Conservation (phyloP, 2,797 vertebrate genomes). For the Bucorvus abyssinicus region DNA sequence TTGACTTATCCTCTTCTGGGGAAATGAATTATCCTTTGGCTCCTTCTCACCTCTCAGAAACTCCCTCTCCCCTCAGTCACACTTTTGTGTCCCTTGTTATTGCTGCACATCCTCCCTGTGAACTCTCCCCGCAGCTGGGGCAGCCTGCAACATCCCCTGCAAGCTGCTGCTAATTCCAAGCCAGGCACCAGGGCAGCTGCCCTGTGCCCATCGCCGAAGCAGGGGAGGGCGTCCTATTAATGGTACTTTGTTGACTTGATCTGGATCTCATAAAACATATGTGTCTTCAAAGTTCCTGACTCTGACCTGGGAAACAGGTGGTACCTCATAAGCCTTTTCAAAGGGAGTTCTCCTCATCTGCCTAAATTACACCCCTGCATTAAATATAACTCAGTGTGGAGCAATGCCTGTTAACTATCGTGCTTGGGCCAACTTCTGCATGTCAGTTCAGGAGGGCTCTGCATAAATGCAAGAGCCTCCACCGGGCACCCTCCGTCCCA, state of each 20-base stretch:
- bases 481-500: not conserved
- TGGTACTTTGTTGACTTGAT: not conserved
- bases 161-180: not conserved
- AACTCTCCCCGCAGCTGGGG: not conserved
- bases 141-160: not conserved
- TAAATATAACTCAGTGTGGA: not conserved
- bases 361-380: not conserved
- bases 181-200: not conserved
- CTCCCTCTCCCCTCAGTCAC: not conserved
- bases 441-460: not conserved
- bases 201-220: not conserved
- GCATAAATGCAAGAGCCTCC: not conserved
- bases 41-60: not conserved
- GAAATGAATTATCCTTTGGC: not conserved
- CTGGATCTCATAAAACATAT: not conserved
- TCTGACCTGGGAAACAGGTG: constrained; percentile 20
- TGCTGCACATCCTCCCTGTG: not conserved
- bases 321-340: not conserved
- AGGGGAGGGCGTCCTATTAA: not conserved
- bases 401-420: accelerated
- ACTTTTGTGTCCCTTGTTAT: not conserved
- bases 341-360: not conserved
- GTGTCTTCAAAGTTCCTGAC: not conserved
- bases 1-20: not conserved
- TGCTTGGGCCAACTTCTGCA: not conserved